phyloP scores from a whole-genome alignment of 2,888 invertebrate species.

The Hedya salicella region DNA sequence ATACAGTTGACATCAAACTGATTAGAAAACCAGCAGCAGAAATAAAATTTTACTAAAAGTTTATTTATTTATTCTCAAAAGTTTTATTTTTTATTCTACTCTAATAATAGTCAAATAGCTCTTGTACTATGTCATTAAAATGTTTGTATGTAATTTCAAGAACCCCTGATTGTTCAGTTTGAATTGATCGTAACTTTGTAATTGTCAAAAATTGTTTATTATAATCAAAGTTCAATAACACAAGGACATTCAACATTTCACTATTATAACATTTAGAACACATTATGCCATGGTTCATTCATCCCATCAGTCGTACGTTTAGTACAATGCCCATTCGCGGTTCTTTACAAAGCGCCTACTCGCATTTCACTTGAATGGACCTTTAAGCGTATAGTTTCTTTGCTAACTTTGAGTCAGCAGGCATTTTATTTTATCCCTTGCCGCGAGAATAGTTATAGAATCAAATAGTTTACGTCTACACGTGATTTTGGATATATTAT shows the following conservation, averaged over 20 bases:
- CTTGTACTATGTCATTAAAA: too few species aligned
- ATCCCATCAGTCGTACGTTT: conserved; percentile 2
- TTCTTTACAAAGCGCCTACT: conserved; percentile 3
- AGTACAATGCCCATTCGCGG: background rate
- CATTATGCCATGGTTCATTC: conserved; percentile 4
- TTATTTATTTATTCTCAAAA: too few species aligned
- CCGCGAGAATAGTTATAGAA: background rate
- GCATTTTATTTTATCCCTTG: conserved; percentile 47
- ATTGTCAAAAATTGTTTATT: background rate
- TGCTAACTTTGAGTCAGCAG: conserved; percentile 49
- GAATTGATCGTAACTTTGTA: too few species aligned
- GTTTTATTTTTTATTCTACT: too few species aligned
- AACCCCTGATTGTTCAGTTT: too few species aligned
- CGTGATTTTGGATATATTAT: background rate
- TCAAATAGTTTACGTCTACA: conserved; percentile 6
- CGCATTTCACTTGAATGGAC: conserved; percentile 24
- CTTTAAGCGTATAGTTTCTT: conserved; percentile 31
- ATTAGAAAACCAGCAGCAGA: too few species aligned
- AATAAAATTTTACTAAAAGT: too few species aligned
- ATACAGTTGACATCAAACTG: too few species aligned
- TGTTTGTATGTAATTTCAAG: too few species aligned
- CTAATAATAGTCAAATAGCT: too few species aligned
- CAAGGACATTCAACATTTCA: background rate
- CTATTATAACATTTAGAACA: conserved; percentile 6
- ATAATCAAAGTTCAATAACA: conserved; percentile 11